phyloP scores from a whole-genome alignment of 2,797 vertebrate genomes.

The Setipinna tenuifilis region DNA sequence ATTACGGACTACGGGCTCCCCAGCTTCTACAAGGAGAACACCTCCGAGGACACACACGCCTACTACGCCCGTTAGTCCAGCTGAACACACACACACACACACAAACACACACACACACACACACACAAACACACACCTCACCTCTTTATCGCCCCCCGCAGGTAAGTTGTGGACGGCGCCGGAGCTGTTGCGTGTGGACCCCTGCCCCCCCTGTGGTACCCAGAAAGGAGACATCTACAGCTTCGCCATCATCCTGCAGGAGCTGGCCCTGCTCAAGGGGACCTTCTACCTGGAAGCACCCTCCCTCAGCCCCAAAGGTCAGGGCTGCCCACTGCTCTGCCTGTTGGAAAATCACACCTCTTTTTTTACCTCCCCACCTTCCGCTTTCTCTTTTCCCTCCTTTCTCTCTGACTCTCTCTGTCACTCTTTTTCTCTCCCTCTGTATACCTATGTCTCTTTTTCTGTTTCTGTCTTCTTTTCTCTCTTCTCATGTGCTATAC shows the following conservation, averaged over 20 bases:
- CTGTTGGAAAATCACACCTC: background rate
- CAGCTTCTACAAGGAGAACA: constrained; percentile 73
- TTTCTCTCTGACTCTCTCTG: too few species aligned
- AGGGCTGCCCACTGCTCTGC: constrained; percentile 28
- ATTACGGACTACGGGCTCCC: constrained; percentile 89
- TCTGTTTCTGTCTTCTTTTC: too few species aligned
- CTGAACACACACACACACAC: constrained; percentile 34
- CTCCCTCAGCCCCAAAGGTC: constrained; percentile 87
- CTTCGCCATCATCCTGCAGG: constrained; percentile 89
- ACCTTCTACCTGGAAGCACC: constrained; percentile 83
- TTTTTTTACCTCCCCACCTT: too few species aligned
- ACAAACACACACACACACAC: background rate
- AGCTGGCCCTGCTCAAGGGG: constrained; percentile 84
- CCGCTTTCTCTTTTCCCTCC: too few species aligned
- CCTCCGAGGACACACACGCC: constrained; percentile 75
- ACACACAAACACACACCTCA: background rate
- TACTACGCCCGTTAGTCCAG: constrained; percentile 81
- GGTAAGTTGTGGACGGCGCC: constrained; percentile 90
- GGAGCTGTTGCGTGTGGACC: constrained; percentile 80
- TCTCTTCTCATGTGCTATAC: too few species aligned
- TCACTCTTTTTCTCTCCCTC: too few species aligned
- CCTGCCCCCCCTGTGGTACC: constrained; percentile 69
- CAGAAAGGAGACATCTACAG: constrained; percentile 91
- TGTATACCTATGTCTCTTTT: too few species aligned
- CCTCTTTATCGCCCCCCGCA: constrained; percentile 47